phyloP scores from a whole-genome alignment of 2,113 vertebrate genomes.

The Colossoma macropomum region DNA sequence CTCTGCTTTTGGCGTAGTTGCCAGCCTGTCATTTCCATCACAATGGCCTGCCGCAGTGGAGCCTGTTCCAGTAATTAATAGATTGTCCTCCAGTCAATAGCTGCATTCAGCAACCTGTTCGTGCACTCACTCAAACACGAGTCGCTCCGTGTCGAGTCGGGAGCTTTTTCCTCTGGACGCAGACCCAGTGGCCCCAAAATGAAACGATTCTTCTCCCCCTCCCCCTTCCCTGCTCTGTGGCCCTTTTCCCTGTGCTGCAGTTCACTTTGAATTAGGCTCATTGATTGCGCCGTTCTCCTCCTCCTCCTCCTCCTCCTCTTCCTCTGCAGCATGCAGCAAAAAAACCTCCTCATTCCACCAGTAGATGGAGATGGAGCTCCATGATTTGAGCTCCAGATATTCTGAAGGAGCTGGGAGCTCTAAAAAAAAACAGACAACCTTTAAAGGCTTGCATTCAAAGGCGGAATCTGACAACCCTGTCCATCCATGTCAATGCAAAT shows the following conservation, averaged over 20 bases:
- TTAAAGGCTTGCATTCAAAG: slow-evolving; percentile 55
- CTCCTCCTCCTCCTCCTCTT: background rate
- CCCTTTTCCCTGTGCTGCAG: slow-evolving; percentile 34
- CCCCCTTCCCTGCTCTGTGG: slow-evolving; percentile 17
- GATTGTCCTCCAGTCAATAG: slow-evolving; percentile 40
- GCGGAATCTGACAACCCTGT: slow-evolving; percentile 60
- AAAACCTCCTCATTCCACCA: slow-evolving; percentile 68
- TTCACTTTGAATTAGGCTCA: slow-evolving; percentile 41
- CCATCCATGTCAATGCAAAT: slow-evolving; percentile 63
- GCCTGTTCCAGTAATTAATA: slow-evolving; percentile 45
- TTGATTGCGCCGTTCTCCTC: slow-evolving; percentile 21
- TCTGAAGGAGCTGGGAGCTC: slow-evolving; percentile 16
- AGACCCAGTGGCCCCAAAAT: slow-evolving; percentile 20
- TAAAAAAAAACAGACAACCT: background rate
- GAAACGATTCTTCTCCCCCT: background rate
- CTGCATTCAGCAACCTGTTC: background rate
- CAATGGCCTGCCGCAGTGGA: slow-evolving; percentile 38
- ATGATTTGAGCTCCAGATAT: slow-evolving; percentile 41
- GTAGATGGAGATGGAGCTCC: slow-evolving; percentile 80
- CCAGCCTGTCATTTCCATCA: slow-evolving; percentile 35
- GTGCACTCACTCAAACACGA: slow-evolving; percentile 12
- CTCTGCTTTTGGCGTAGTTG: background rate
- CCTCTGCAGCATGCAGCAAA: slow-evolving; percentile 23
- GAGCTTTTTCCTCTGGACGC: background rate
- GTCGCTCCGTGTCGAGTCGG: slow-evolving; percentile 16